Conservation (phyloP, 2,797 vertebrate genomes). For the Silurus aristotelis region DNA sequence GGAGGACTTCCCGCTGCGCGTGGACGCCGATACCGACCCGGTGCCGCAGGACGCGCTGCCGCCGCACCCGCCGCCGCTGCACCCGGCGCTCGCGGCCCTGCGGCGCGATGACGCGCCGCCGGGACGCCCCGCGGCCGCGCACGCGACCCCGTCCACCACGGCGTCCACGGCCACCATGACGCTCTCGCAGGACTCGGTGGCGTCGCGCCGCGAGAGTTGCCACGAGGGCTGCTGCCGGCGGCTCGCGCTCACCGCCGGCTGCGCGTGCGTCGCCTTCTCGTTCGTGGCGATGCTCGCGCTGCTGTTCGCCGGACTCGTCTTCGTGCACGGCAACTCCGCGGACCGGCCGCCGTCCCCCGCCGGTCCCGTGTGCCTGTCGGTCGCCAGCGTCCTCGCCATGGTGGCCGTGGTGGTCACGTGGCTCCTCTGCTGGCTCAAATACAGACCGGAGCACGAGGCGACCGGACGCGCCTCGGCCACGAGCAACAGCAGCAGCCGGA, state of each 20-base stretch:
- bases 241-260: constrained; percentile 88
- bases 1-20: constrained; percentile 85
- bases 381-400: constrained; percentile 91
- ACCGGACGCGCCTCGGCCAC: constrained; percentile 69
- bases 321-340: constrained; percentile 88
- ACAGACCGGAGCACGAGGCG: constrained; percentile 83
- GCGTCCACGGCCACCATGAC: constrained; percentile 77
- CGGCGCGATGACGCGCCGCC: constrained; percentile 73
- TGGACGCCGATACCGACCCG: constrained; percentile 84
- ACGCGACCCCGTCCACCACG: constrained; percentile 69
- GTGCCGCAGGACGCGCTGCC: constrained; percentile 86
- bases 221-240: constrained; percentile 82
- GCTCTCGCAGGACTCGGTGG: constrained; percentile 77
- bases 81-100: constrained; percentile 73
- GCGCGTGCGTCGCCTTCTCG: constrained; percentile 92
- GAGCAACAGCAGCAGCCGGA: constrained; percentile 71
- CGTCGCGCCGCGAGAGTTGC: constrained; percentile 82
- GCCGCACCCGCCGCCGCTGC: constrained; percentile 76
- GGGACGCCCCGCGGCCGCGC: constrained; percentile 13
- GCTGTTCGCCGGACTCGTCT: constrained; percentile 93
- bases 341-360: constrained; percentile 80
- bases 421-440: constrained; percentile 92
- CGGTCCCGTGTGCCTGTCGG: constrained; percentile 89
- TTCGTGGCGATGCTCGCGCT: constrained; percentile 92
- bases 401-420: constrained; percentile 92